Base-by-base conservation (phyloP, 2,113 vertebrate genomes). In the Gambusia holbrooki region DNA sequence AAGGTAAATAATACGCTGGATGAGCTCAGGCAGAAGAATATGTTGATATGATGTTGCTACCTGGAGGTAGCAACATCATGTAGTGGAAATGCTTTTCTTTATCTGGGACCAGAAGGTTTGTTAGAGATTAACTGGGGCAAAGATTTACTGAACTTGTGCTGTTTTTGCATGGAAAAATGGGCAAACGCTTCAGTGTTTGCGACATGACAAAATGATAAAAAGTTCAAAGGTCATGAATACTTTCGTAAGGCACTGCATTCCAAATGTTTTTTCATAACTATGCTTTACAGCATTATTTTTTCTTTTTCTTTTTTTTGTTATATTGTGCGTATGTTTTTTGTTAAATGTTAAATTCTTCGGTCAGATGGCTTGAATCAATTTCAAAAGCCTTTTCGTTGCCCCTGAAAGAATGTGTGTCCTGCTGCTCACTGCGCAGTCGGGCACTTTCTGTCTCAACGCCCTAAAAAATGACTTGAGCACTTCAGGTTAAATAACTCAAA, bases 281-380 rank as follows among this genome's bases (percentile, higher is more conserved):
- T 32, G 48, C 71, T 37, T 30, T 61, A 7, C 62, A 0, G 9
- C 22, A 25, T 51, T 17, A 17, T 54, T 48, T 62, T 67, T 28
- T 62, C 19, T 75, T 35, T 69, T 63, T 30, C 69, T 33, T 66
- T 30, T 32, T 68, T 69, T 42, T 33, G 48, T 62, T 48, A 51
- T 37, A 66, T 54, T 71, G n/a, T 22, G 3, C 33, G 33, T 73
- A 30, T 66, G 33, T 42, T 12, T 42, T 64, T 35, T 65, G 29
- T 51, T 40, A 29, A 62, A 70, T 61, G 79, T 66, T 74, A 40
- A 48, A 64, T 84, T 76, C 88, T 69, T 60, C 2, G 14, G 73
- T 83, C 73, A 84, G 40, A 76, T 74, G 76, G 73, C 66, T 80
- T 81, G 67, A 83, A 87, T 83, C 73, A 81, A 40, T 83, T 82